Base-by-base conservation (phyloP, 1,140 invertebrate species). In the Drosophila willistoni region DNA sequence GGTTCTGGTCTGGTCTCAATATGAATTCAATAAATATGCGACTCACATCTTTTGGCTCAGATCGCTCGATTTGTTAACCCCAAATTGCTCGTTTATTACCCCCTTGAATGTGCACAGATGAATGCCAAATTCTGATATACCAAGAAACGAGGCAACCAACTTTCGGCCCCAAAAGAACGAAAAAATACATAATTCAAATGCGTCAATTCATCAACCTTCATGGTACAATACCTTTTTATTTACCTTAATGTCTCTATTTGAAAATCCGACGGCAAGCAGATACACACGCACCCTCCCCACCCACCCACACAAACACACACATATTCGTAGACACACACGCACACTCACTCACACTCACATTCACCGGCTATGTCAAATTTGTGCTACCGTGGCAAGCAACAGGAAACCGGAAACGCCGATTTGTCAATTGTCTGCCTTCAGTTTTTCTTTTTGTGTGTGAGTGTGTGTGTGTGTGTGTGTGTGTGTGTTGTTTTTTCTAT, bases 101-200 rank as follows among this genome's bases (percentile, higher is more conserved):
- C 39, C 39, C 60, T 33, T 47, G 64, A 22, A 65, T 47, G 56
- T 63, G 57, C 72, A 22, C 57, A 57, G 36, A 57, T 75, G 73
- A 75, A 75, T 75, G 68, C 12, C 64, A 75, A 29, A 75, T 75
- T 54, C 17, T 22, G 17, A 51, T 47, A 47, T 7, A 47, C 44
- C 17, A 17, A 7, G 2, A 17, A 47, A 19, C 7, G 7, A 47
- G 14, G 14, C 44, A 47, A 47, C 44, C 54, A 14, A 39, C 14
- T 7, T 22, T 7, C n/a, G 22, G n/a, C 13, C 59, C 10, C 39
- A 25, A 29, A 29, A 29, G 29, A 29, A 29, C 0, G 22, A 73
- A 69, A 64, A 76, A 69, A 75, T 75, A 69, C 60, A 76, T 76
- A 76, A 77, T 77, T 77, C 69, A 77, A 76, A 77, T 76, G 73